A percentile compares a stretch with the other conserved stretches of the same genome.
Evolutionary conservation across 2,888 invertebrate genomes (phyloP).

Genomic region (Limnephilus auricula): DNA sequence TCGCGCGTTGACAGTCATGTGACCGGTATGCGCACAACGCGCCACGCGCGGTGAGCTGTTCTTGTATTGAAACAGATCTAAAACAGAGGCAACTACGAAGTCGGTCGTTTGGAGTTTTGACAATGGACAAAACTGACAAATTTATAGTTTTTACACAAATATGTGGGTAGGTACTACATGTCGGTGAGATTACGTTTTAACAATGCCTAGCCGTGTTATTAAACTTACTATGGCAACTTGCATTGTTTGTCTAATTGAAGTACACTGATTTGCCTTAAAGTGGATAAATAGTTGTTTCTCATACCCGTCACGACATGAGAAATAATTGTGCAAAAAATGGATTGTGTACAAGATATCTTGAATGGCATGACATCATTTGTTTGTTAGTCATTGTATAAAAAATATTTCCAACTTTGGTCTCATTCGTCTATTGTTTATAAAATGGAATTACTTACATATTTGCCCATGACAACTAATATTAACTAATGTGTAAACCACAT

Average conservation of each 20-base stretch:
- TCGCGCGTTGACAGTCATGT: too few relatives aligned
- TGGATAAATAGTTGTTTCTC: not conserved
- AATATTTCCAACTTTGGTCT: not conserved
- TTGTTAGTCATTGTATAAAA: not conserved
- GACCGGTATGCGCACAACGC: too few relatives aligned
- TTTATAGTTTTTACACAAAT: too few relatives aligned
- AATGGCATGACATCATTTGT: not conserved
- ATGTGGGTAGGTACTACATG: not conserved
- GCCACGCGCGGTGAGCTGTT: too few relatives aligned
- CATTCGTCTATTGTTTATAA: not conserved
- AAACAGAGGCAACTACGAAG: too few relatives aligned
- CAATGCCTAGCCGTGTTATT: not conserved
- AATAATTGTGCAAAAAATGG: not conserved
- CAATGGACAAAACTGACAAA: too few relatives aligned
- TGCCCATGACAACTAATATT: not conserved
- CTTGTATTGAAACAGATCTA: too few relatives aligned
- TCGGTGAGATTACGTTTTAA: not conserved
- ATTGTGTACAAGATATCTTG: not conserved
- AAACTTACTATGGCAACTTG: not conserved
- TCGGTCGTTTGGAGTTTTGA: too few relatives aligned
- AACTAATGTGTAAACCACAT: not conserved
- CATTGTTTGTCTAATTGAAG: not conserved
- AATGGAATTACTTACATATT: not conserved
- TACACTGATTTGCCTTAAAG: not conserved
- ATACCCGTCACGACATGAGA: not conserved